Evolutionary conservation across 2,888 invertebrate species (phyloP), one percentile per base, ranked within the genome.

Genomic region (Drosophila imparisetae): DNA sequence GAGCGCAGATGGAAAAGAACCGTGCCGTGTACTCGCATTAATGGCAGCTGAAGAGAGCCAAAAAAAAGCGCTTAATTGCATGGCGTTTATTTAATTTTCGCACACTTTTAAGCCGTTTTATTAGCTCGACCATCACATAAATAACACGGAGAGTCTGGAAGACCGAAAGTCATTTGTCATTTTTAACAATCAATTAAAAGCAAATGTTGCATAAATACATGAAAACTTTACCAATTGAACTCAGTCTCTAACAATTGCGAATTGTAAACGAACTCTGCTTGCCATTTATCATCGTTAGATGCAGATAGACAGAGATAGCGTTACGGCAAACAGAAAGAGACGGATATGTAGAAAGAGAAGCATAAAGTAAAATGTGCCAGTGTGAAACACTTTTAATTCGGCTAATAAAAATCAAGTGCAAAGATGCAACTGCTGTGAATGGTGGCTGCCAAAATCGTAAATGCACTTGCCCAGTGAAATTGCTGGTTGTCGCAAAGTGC

Each of bases 141-240:
- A 86, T 90, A 75, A 87, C 53, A 69, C 50, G 58, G 36, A 49
- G 11, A 52, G 30, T 48, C 55, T 61, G 63, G 36, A 42, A 49
- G 34, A 66, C 54, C 62, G 36, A 72, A 72, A 67, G 80, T 85
- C 85, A 73, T 85, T 86, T 88, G 89, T 86, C 82, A 88, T 90
- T 78, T 76, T 80, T 75, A 81, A 90, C 90, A 90, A 86, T 90
- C 86, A 90, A 86, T 86, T 90, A 90, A 89, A 89, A 75, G 52
- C 90, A 86, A 86, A 86, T 86, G 86, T 84, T 89, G 87, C 86
- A 83, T 89, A 86, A 89, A 90, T 89, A 89, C 84, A 86, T 71
- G 76, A 81, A 80, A 80, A 74, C 62, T 83, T 77, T 75, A 32
- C 63, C 59, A 74, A 69, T 74, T 74, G 62, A 53, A 24, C 36